Evolutionary conservation across 1,140 invertebrate species (phyloP), one percentile per base, ranked within the genome.

Genomic region (Drosophila bifasciata): DNA sequence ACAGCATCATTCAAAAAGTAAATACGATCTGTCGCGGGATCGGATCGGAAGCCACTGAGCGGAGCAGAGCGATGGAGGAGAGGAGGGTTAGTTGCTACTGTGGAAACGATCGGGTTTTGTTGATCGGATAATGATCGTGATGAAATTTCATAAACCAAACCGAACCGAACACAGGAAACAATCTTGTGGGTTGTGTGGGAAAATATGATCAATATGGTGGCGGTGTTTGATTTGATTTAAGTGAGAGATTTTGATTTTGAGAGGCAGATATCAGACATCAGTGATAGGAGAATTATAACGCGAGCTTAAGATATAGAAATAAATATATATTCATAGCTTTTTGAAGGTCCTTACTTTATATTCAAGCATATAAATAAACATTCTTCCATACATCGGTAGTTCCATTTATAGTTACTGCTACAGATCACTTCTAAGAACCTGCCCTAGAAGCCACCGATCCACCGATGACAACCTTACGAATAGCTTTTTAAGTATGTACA

Each of bases 1-100:
- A 85, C 81, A 85, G 81, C 81, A 85, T 85, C 81, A 85, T 85
- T 81, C 81, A 86, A 81, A 85, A 64, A 84, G 55, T 75, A 62
- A 84, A 83, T 64, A 69, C 64, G 58, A 75, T 68, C 75, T 75
- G 62, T 66, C 62, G 62, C 36, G 25, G 60, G 59, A 32, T 49
- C 21, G n/a, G 53, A 57, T 25, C n/a, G 39, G 36, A 56, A 56
- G 39, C 63, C 45, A 66, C 16, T 6, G 59, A 51, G 9, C 7
- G n/a, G n/a, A 16, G 6, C 16, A 19, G 11, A 9, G 28, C 2
- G 28, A 32, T 17, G 17, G 28, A 41, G n/a, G 58, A 21, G 19
- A 2, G 7, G 25, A 8, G 8, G 0, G 8, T 7, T 3, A 13
- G 9, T 36, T 21, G 41, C 44, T 21, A 63, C 79, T 76, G 75